A percentile compares a stretch with the other conserved stretches of the same genome.
Conservation (phyloP, 2,113 vertebrate species). For the Megaptera novaeangliae region DNA sequence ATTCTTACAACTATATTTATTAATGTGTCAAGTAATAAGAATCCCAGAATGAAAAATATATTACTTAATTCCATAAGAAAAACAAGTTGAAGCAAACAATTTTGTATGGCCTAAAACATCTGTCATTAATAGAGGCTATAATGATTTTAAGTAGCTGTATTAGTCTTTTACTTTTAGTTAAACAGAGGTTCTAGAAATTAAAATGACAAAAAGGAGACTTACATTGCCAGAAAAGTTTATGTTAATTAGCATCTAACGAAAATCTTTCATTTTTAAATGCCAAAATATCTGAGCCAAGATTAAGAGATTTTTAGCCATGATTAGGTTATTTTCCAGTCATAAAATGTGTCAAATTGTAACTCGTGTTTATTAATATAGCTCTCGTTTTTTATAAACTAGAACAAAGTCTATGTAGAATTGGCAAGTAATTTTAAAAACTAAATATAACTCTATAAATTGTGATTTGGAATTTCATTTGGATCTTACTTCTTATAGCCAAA, state of each 20-base stretch:
- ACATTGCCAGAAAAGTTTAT: constrained; percentile 21
- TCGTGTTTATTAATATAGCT: constrained; percentile 6
- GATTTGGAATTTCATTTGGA: constrained; percentile 14
- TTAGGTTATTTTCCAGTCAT: constrained; percentile 47
- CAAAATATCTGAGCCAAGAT: constrained; percentile 72
- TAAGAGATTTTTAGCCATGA: constrained; percentile 61
- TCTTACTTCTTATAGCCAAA: neutral
- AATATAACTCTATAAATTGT: neutral
- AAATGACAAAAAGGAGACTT: constrained; percentile 38
- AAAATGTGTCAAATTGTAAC: constrained; percentile 31
- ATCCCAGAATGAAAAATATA: neutral
- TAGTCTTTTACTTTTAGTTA: neutral
- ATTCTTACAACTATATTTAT: neutral
- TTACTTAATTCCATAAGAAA: neutral
- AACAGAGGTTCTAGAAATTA: constrained; percentile 28
- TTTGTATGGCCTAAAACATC: neutral
- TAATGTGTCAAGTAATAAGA: neutral
- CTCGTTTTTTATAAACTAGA: neutral
- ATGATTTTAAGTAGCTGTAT: neutral
- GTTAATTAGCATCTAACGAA: constrained; percentile 46
- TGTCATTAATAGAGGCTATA: neutral
- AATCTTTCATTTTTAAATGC: constrained; percentile 31
- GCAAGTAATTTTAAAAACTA: neutral
- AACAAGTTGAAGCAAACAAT: neutral
- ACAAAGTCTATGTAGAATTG: neutral